Base-by-base conservation (phyloP, 1,140 invertebrate species). In the Musca vetustissima region DNA sequence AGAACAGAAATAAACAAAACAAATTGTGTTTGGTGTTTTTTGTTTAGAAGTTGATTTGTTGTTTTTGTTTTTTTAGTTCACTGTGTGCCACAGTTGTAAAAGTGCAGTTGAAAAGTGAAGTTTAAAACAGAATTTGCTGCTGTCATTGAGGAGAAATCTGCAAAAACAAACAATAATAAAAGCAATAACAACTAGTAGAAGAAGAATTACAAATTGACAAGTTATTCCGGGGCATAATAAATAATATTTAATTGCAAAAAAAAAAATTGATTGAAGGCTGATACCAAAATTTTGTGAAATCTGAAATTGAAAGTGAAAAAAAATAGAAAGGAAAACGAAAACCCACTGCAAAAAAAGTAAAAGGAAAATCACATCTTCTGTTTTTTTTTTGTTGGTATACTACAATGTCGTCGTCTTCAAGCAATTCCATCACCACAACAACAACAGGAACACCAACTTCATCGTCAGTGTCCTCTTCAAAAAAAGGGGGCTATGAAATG, bases 401-500 rank as follows among this genome's bases (percentile, higher is more conserved):
- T 28, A 19, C 17, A 53, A 21, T 19, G 21, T 52, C 49, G n/a
- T 21, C 2, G 25, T 52, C 49, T 17, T 21, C 2, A 19, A 24
- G 22, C 49, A 66, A 32, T 66, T 52, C 52, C 48, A 50, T n/a
- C n/a, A n/a, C n/a, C n/a, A n/a, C n/a, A n/a, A n/a, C n/a, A n/a
- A n/a, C n/a, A n/a, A n/a, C n/a, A n/a, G n/a, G n/a, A n/a, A n/a
- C n/a, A n/a, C n/a, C 64, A 52, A 59, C 25, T 19, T 59, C 67
- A 43, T 43, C 36, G 13, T 43, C 11, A 13, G 6, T 36, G 28
- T 36, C 28, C 32, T 43, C 28, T 8, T 36, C n/a, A 4, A 61
- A 36, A 9, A 61, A 36, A 4, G 57, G 19, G 64, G 69, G 69
- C 73, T 80, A 80, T 79, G 74, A 77, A 70, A 75, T 80, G 74